Conservation (phyloP, 30 jellyfish, hydroid and myxozoan species). For the Aurelia sp. region DNA sequence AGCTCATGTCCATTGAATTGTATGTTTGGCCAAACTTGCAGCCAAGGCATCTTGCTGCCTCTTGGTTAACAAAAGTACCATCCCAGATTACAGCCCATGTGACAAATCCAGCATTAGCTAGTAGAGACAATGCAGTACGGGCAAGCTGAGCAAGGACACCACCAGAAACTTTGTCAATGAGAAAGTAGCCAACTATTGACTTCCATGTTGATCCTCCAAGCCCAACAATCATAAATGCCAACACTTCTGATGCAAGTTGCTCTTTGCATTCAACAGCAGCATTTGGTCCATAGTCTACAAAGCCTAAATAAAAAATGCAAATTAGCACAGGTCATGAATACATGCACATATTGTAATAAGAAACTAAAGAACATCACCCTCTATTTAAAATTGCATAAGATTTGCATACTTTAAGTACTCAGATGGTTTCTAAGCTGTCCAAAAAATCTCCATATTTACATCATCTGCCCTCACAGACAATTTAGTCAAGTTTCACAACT, state of each 20-base stretch:
- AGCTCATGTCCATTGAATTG: background rate
- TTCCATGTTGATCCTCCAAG: slow-evolving; percentile 16
- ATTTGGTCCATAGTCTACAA: slow-evolving; percentile 33
- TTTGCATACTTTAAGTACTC: background rate
- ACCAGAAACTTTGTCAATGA: slow-evolving; percentile 19
- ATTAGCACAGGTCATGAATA: background rate
- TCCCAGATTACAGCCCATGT: slow-evolving; percentile 43
- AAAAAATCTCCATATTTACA: background rate
- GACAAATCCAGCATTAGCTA: slow-evolving; percentile 39
- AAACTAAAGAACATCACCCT: slow-evolving; percentile 6
- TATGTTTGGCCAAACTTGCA: slow-evolving; percentile 20
- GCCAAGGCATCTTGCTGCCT: slow-evolving; percentile 41
- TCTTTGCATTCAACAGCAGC: slow-evolving; percentile 24
- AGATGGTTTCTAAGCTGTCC: background rate
- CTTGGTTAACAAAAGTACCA: slow-evolving; percentile 50
- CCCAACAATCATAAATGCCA: slow-evolving; percentile 32
- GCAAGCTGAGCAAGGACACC: slow-evolving; percentile 29
- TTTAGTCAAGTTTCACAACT: no score
- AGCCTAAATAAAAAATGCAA: background rate
- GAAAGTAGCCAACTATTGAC: slow-evolving; percentile 11
- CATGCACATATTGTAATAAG: background rate
- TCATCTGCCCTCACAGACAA: no score
- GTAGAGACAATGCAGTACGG: slow-evolving; percentile 40
- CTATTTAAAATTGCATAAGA: slow-evolving; percentile 1
- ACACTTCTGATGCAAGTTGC: slow-evolving; percentile 10